phyloP scores from a whole-genome alignment of 2,797 vertebrate genomes.

The Syngnathus acus region DNA sequence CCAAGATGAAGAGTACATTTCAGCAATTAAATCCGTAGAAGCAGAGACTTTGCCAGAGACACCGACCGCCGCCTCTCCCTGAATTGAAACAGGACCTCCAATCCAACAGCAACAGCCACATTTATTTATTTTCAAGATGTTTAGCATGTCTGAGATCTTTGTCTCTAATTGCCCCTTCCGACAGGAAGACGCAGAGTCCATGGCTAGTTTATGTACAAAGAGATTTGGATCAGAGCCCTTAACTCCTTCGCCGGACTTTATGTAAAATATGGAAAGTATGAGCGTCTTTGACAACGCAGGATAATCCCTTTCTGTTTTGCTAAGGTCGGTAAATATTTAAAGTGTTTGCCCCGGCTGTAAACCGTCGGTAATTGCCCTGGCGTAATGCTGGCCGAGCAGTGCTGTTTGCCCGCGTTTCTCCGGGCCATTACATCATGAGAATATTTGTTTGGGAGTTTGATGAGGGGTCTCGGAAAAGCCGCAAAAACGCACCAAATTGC shows the following conservation, averaged over 20 bases:
- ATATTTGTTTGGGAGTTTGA: conserved; percentile 65
- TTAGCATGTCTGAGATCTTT: conserved; percentile 71
- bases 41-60: conserved; percentile 42
- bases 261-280: conserved; percentile 59
- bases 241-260: conserved; percentile 40
- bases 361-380: conserved; percentile 50
- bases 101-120: conserved; percentile 57
- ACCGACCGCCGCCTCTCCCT: conserved; percentile 50
- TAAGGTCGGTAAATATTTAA: conserved; percentile 64
- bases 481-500: conserved; percentile 53
- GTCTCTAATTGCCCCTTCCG: conserved; percentile 71
- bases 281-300: conserved; percentile 47
- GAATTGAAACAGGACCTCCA: conserved; percentile 66
- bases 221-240: conserved; percentile 64
- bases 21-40: conserved; percentile 58
- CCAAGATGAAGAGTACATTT: conserved; percentile 56
- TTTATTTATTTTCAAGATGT: conserved; percentile 69
- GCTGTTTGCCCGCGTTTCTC: conserved; percentile 48
- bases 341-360: conserved; percentile 54
- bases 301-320: conserved; percentile 62
- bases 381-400: conserved; percentile 17
- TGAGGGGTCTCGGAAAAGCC: conserved; percentile 63
- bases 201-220: conserved; percentile 69
- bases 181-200: conserved; percentile 68
- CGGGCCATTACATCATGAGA: conserved; percentile 53